Evolutionary conservation across 2,888 invertebrate species (phyloP), one percentile per base, ranked within the genome.

Genomic region (Apotomis betuletana): DNA sequence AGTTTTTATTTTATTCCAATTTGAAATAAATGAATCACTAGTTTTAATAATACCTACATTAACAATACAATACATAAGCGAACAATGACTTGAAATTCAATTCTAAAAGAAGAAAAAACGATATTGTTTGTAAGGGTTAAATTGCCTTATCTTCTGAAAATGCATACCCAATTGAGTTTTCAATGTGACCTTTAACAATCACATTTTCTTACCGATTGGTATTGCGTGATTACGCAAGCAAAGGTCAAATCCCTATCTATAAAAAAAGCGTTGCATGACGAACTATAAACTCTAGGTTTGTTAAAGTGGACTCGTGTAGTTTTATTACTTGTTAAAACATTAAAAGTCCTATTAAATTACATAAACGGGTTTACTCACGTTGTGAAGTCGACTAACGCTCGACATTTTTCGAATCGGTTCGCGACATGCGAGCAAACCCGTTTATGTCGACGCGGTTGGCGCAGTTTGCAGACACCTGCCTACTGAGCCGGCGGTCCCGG

Each of bases 1-100:
- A 64, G 52, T 54, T 67, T 67, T 58, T 36, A 49, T 67, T 51
- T 58, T 13, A n/a, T 58, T 67, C 58, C 10, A 41, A 67, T 5
- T 36, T 38, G 27, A 38, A 13, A 51, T n/a, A 38, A 38, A 57
- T 38, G 36, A 64, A 67, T 58, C 5, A n/a, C 46, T 15, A 4
- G 57, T 51, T 54, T 27, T 27, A 27, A 1, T 27, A 27, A 27
- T 2, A 27, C n/a, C n/a, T n/a, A n/a, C 27, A 27, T 27, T 27
- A 27, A 27, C 27, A 2, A 27, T 27, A 27, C 27, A 27, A 27
- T 27, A 27, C 27, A 27, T 27, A 27, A 27, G 27, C 27, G 27
- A 27, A 27, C 27, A 27, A 27, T 27, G 27, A 27, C 27, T 27
- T 27, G 27, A 27, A 27, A 27, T 27, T 27, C 27, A 27, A 27